These are phyloP conservation scores for Xiphorhynchus erythropygius DNA, from an alignment of 2,797 vertebrate genomes.

Conservation along the genomic window DNA sequence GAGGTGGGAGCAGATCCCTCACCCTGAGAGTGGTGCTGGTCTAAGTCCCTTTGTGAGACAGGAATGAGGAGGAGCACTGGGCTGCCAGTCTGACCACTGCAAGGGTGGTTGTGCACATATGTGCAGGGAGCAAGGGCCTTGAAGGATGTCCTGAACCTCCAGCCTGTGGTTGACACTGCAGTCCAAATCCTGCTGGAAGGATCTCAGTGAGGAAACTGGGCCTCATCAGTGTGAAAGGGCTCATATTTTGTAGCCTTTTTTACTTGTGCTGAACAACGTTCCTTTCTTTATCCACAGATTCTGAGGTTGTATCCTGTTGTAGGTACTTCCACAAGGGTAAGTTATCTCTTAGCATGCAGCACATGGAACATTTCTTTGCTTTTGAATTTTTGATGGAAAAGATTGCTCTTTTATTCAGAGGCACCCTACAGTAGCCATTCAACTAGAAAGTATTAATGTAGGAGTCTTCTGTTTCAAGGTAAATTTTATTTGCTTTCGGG, in stretches of 20 bases:
- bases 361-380: neutral
- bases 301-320: neutral
- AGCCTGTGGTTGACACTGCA: neutral
- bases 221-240: neutral
- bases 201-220: neutral
- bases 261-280: neutral
- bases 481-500: conserved; percentile 1
- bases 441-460: neutral
- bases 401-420: neutral
- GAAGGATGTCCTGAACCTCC: neutral
- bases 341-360: neutral
- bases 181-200: neutral
- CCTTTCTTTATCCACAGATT: neutral
- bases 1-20: neutral
- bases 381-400: neutral
- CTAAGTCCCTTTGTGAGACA: accelerated
- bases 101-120: accelerated
- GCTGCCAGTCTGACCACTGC: neutral
- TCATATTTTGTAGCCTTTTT: neutral
- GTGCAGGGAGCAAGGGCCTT: accelerated
- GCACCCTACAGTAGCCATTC: neutral
- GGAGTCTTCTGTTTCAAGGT: neutral
- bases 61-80: accelerated
- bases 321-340: neutral
- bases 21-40: neutral